phyloP scores from a whole-genome alignment of 2,888 invertebrate species.

The Ceriagrion tenellum region DNA sequence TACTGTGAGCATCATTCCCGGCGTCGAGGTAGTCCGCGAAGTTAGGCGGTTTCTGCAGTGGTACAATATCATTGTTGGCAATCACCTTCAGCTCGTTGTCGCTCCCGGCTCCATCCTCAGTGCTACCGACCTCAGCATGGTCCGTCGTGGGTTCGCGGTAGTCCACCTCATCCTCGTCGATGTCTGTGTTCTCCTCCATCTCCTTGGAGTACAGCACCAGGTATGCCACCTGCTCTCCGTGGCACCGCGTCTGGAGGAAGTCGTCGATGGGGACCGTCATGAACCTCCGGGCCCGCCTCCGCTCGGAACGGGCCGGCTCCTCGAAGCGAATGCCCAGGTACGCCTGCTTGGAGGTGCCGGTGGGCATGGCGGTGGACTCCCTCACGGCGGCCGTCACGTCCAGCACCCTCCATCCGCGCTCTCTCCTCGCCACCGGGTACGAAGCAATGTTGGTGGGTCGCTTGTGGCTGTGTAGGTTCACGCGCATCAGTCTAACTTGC shows the following conservation, averaged over 20 bases:
- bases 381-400: slow-evolving; percentile 28
- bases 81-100: slow-evolving; percentile 38
- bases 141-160: not conserved
- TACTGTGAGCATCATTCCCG: not conserved
- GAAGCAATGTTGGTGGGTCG: not conserved
- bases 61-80: not conserved
- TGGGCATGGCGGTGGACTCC: not conserved
- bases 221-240: not conserved
- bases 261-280: not conserved
- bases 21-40: not conserved
- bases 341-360: not conserved
- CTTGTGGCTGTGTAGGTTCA: not conserved
- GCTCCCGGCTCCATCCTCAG: not conserved
- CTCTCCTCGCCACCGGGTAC: not conserved
- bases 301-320: not conserved
- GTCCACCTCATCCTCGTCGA: not conserved
- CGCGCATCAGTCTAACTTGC: slow-evolving; percentile 9
- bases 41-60: not conserved
- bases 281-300: not conserved
- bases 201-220: not conserved
- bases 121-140: not conserved
- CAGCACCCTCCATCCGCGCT: not conserved
- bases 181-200: not conserved
- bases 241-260: not conserved
- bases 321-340: slow-evolving; percentile 33